These are phyloP conservation scores for Ernsta delagoae DNA, from an alignment of 2,888 invertebrate species.

Conservation along the genomic window DNA sequence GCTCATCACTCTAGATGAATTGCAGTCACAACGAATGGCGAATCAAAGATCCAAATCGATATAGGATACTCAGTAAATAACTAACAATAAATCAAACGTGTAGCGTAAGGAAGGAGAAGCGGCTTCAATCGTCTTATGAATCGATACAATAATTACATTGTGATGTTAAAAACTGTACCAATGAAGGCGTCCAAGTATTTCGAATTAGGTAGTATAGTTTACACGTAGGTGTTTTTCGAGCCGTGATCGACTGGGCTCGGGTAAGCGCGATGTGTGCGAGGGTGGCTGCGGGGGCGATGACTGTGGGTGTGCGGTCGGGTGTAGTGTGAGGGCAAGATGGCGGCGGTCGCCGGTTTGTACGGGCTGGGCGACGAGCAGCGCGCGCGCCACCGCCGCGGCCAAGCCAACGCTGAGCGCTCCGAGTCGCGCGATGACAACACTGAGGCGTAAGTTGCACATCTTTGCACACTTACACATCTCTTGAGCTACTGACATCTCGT, in stretches of 20 bases:
- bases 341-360: slow-evolving; percentile 92
- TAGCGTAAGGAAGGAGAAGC: slow-evolving; percentile 39
- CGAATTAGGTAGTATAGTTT: slow-evolving; percentile 61
- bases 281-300: slow-evolving; percentile 43
- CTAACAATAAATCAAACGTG: slow-evolving; percentile 23
- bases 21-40: slow-evolving; percentile 32
- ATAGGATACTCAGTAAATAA: background rate
- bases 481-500: too few species aligned
- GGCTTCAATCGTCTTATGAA: slow-evolving; percentile 62
- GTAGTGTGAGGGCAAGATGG: slow-evolving; percentile 82
- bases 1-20: background rate
- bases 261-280: slow-evolving; percentile 27
- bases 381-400: slow-evolving; percentile 77
- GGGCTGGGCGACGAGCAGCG: slow-evolving; percentile 91
- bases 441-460: too few species aligned
- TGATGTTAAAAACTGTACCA: slow-evolving; percentile 73
- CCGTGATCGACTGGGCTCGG: too few species aligned
- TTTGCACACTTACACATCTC: too few species aligned
- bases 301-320: slow-evolving; percentile 50
- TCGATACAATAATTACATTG: slow-evolving; percentile 78
- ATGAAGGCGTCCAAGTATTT: slow-evolving; percentile 79
- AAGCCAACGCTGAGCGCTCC: slow-evolving; percentile 88
- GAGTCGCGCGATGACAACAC: slow-evolving; percentile 85
- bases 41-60: slow-evolving; percentile 20
- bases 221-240: slow-evolving; percentile 7